phyloP scores from a whole-genome alignment of 2,113 vertebrate genomes.

The Acrocephalus arundinaceus region DNA sequence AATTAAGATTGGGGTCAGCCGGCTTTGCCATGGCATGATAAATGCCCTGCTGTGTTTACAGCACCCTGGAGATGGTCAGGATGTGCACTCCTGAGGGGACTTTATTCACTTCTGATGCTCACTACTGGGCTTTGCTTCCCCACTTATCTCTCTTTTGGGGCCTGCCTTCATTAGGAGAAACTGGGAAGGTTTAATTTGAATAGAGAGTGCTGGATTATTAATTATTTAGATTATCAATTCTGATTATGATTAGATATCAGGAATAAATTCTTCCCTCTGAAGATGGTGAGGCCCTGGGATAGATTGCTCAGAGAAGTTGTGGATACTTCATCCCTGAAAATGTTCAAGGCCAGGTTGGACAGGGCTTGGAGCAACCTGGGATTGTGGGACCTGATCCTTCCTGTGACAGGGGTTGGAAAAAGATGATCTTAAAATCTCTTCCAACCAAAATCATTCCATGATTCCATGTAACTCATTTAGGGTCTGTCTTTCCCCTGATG shows the following conservation, averaged over 20 bases:
- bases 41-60: not conserved
- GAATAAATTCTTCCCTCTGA: not conserved
- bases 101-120: not conserved
- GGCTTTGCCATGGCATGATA: not conserved
- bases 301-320: not conserved
- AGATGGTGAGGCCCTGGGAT: not conserved
- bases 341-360: fast-evolving
- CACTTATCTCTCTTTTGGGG: not conserved
- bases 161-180: not conserved
- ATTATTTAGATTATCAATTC: not conserved
- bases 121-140: not conserved
- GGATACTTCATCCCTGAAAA: not conserved
- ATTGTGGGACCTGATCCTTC: not conserved
- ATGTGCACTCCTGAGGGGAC: not conserved
- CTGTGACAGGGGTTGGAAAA: not conserved
- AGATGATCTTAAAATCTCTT: not conserved
- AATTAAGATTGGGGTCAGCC: conserved; percentile 13
- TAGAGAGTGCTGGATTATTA: not conserved
- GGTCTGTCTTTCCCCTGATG: not conserved
- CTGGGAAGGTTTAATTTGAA: not conserved
- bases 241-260: not conserved
- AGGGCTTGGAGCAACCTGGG: not conserved
- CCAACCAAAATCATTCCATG: not conserved
- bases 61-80: not conserved
- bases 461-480: not conserved